Base-by-base conservation (phyloP, 2,797 vertebrate genomes). In the Delichon dasypus region DNA sequence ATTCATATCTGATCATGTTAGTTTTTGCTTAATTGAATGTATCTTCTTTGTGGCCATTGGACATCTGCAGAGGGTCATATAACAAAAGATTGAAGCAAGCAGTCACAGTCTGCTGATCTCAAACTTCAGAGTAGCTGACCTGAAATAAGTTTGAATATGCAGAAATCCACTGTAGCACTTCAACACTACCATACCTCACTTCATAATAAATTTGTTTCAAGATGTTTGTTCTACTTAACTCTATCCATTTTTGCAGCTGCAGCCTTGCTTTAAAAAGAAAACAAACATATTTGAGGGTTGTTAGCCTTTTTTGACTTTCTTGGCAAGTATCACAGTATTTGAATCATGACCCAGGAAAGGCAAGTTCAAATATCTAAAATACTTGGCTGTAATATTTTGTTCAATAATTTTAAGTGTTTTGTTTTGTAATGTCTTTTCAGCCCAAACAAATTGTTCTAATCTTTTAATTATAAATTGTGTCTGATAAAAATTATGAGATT, bases 111-210 rank as follows among this genome's bases (percentile, higher is more conserved):
- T 97, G 88, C 93, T 93, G 77, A 80, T 90, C 94, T 95, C 95
- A 89, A 91, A 67, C 74, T 94, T 93, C 80, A 65, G 74, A 96
- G 73, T 57, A 91, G 72, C 54, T 90, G 87, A 92, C 65, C 92
- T 90, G 85, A 93, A 93, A 78, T 89, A 92, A 80, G 90, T 73
- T 78, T 95, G 76, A 94, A 96, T 95, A 93, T 85, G 92, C 92
- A 97, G 88, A 97, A 94, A 92, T 92, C 74, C 80, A 79, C 84
- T 97, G 87, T 97, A 98, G 96, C 97, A 96, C 91, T 97, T 91
- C 90, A 89, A 87, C 82, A 95, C 91, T 80, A 95, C 88, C 95
- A 95, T 97, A 98, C 97, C 97, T 98, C 98, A 97, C 95, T 95
- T 97, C 96, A 95, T 93, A 88, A 96, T 92, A 71, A 91, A 75